These are phyloP conservation scores for Eubasilissa splendida DNA, from an alignment of 2,888 invertebrate species.

Conservation along the genomic window DNA sequence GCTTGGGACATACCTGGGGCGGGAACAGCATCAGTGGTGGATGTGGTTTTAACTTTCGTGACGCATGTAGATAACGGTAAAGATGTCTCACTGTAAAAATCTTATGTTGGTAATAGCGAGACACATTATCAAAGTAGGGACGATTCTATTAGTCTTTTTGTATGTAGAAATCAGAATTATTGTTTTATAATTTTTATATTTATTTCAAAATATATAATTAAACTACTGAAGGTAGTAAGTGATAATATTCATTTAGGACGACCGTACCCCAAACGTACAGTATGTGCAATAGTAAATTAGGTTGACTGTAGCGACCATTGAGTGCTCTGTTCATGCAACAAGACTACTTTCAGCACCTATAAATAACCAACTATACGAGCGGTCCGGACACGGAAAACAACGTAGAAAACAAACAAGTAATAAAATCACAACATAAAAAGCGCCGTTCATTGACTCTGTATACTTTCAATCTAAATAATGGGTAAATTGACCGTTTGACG, in stretches of 20 bases:
- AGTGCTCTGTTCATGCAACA: slow-evolving; percentile 39
- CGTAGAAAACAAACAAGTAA: background rate
- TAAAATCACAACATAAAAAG: slow-evolving; percentile 11
- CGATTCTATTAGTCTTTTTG: no score
- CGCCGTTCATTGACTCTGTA: no score
- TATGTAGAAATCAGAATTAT: no score
- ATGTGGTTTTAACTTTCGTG: no score
- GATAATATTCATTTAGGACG: slow-evolving; percentile 14
- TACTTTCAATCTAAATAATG: background rate
- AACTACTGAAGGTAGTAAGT: background rate
- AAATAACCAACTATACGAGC: slow-evolving; percentile 40
- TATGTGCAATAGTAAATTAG: slow-evolving; percentile 38
- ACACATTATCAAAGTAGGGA: no score
- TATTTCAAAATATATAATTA: no score
- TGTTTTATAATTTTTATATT: background rate
- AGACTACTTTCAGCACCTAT: slow-evolving; percentile 45
- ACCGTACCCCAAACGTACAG: slow-evolving; percentile 16
- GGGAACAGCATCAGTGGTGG: no score
- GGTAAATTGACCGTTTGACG: background rate
- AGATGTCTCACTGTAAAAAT: no score
- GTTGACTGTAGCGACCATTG: slow-evolving; percentile 44
- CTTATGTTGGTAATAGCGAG: no score
- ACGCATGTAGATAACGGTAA: no score
- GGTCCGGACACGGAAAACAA: background rate
- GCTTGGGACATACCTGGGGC: no score